Evolutionary conservation across 1,140 invertebrate genomes (phyloP).

Genomic region (Psilanteris sp.): DNA sequence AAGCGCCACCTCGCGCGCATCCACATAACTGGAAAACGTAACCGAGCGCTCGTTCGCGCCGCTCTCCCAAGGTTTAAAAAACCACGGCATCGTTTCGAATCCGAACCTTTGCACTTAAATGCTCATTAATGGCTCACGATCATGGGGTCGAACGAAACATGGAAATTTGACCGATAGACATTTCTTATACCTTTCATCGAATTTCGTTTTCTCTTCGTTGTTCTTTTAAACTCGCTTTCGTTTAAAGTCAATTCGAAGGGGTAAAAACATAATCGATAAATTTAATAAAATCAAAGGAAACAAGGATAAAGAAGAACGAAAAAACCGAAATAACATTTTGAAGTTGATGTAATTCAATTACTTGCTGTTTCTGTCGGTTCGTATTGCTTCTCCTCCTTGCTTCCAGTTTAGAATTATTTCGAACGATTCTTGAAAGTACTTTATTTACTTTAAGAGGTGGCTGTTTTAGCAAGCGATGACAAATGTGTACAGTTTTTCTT

Average conservation of each 20-base stretch:
- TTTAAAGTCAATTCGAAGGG: conserved; percentile 1
- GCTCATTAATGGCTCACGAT: conserved; percentile 41
- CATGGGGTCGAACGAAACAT: conserved; percentile 39
- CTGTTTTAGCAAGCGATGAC: no score
- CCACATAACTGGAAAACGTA: conserved; percentile 80
- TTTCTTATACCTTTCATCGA: conserved; percentile 32
- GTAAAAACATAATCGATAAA: no score
- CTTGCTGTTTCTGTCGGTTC: no score
- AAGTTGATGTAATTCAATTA: no score
- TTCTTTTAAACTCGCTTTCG: no score
- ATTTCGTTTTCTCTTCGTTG: conserved; percentile 4
- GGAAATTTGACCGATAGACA: conserved; percentile 63
- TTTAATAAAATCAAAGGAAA: no score
- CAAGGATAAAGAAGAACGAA: no score
- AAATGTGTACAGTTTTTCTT: not conserved
- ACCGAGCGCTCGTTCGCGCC: conserved; percentile 70
- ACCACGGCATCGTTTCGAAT: not conserved
- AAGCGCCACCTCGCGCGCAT: conserved; percentile 76
- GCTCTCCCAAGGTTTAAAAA: conserved; percentile 52
- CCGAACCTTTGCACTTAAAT: conserved; percentile 44
- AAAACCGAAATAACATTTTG: no score
- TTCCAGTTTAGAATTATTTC: no score
- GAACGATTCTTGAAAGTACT: no score
- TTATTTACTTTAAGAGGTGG: no score
- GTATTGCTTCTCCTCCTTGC: no score